Evolutionary conservation across 1,140 invertebrate species (phyloP).

Genomic region (Uloborus diversus): DNA sequence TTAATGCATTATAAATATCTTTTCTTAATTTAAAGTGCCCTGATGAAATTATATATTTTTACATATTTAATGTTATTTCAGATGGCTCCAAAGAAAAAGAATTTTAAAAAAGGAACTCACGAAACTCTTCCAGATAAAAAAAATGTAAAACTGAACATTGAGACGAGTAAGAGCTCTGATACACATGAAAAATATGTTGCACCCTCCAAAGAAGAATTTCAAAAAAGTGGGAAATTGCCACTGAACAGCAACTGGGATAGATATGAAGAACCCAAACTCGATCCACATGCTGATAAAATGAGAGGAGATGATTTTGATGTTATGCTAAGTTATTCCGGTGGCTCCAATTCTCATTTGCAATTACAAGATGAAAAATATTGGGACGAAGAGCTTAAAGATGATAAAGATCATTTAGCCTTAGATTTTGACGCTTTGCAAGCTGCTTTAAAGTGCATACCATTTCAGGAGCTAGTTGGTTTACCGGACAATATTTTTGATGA

Average conservation of each 20-base stretch:
- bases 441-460: slow-evolving; percentile 34
- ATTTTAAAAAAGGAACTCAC: neutral
- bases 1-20: too few relatives aligned
- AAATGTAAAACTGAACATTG: neutral
- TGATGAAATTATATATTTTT: too few relatives aligned
- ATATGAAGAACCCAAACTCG: slow-evolving; percentile 25
- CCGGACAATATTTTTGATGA: slow-evolving; percentile 32
- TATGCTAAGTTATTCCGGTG: slow-evolving; percentile 16
- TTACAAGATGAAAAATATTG: slow-evolving; percentile 44
- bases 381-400: slow-evolving; percentile 10
- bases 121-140: slow-evolving; percentile 6
- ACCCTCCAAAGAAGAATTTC: too few relatives aligned
- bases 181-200: too few relatives aligned
- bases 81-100: slow-evolving; percentile 47
- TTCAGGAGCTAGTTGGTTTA: slow-evolving; percentile 20
- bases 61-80: slow-evolving; percentile 16
- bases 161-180: too few relatives aligned
- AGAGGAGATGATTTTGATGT: slow-evolving; percentile 44
- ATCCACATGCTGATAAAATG: slow-evolving; percentile 29
- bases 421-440: slow-evolving; percentile 15
- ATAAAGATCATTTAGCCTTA: slow-evolving; percentile 14
- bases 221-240: too few relatives aligned
- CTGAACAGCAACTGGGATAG: slow-evolving; percentile 29
- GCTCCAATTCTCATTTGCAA: slow-evolving; percentile 12
- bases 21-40: too few relatives aligned